phyloP scores from a whole-genome alignment of 2,113 vertebrate species.

The Chloroceryle aenea region DNA sequence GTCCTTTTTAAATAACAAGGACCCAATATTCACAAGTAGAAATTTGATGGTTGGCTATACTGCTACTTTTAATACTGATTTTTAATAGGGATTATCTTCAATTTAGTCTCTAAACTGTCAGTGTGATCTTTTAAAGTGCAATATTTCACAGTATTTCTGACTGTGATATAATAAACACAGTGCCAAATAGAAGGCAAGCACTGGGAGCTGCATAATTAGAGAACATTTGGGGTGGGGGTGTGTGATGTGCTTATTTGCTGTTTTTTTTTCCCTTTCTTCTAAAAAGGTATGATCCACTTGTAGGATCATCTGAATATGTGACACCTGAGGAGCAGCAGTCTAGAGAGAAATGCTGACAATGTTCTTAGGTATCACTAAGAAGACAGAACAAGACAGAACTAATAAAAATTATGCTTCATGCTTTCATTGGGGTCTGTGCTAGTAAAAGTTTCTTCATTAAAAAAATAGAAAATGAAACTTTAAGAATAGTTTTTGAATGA shows the following conservation, averaged over 20 bases:
- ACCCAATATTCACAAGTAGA: not conserved
- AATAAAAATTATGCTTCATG: not conserved
- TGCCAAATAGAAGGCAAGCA: not conserved
- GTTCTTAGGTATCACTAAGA: not conserved
- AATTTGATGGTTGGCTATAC: not conserved
- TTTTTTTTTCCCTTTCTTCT: not conserved
- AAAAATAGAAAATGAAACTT: not conserved
- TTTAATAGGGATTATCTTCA: not conserved
- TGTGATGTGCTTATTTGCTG: not conserved
- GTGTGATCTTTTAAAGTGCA: not conserved
- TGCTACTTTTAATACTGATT: not conserved
- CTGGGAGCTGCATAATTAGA: not conserved
- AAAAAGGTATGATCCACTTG: not conserved
- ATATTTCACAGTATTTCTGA: not conserved
- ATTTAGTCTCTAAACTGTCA: not conserved
- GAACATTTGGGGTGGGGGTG: not conserved
- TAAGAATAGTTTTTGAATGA: not conserved
- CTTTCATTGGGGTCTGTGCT: not conserved
- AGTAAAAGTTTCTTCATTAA: not conserved
- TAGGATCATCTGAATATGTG: not conserved
- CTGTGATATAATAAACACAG: not conserved
- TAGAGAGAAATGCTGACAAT: not conserved
- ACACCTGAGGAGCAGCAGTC: not conserved
- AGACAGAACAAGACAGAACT: not conserved
- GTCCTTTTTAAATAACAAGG: not conserved